A percentile compares a stretch with the other conserved stretches of the same genome.
Conservation (phyloP, 2,797 vertebrate species). For the Trematomus bernacchii region DNA sequence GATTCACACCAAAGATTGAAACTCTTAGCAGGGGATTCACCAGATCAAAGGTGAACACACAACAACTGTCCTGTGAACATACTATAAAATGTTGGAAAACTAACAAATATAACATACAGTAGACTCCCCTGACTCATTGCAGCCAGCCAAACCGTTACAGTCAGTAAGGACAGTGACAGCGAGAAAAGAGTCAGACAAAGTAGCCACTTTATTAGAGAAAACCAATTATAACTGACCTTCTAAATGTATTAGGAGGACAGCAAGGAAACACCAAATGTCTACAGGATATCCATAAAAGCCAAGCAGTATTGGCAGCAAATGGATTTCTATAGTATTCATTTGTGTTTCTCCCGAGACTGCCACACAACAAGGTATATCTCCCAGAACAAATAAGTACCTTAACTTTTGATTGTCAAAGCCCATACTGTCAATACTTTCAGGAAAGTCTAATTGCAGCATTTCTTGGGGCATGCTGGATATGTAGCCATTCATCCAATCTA, state of each 20-base stretch:
- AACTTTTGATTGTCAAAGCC: neutral
- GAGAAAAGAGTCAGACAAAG: slow-evolving; percentile 1
- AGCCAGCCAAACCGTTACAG: neutral
- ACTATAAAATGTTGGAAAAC: neutral
- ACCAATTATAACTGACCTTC: slow-evolving; percentile 22
- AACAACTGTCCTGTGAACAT: neutral
- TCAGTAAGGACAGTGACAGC: neutral
- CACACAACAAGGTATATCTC: neutral
- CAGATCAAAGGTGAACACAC: neutral
- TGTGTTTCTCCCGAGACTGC: neutral
- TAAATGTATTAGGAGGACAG: neutral
- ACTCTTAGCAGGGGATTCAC: neutral
- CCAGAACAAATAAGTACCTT: neutral
- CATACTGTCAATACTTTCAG: neutral
- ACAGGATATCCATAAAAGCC: neutral
- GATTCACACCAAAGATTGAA: neutral
- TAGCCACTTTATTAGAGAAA: neutral
- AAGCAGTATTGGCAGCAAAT: neutral
- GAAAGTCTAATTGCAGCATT: neutral
- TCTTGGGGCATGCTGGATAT: neutral
- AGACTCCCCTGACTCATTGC: neutral
- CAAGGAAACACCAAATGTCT: neutral
- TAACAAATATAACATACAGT: slow-evolving; percentile 2
- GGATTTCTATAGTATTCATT: neutral
- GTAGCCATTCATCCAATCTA: neutral